Base-by-base conservation (phyloP, 2,797 vertebrate genomes). In the Pogonophryne albipinna region DNA sequence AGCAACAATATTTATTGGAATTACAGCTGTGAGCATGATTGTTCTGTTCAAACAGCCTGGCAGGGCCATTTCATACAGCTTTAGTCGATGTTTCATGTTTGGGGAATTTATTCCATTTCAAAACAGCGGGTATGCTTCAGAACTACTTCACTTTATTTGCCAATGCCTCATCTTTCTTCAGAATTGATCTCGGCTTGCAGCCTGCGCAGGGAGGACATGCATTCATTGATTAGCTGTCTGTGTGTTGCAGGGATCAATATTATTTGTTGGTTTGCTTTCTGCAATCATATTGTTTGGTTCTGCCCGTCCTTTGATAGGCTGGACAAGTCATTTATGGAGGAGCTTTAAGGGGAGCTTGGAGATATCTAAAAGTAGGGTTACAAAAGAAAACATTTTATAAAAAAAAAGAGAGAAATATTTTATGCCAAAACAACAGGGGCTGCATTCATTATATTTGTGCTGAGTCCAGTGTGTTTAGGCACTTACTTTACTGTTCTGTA, bases 161-260 rank as follows among this genome's bases (percentile, higher is more conserved):
- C 91, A 80, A 90, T 88, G 89, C 88, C 91, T 92, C 90, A 91
- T 93, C 90, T 91, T 91, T 88, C 87, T 89, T 84, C 74, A 80
- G 34, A 90, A 95, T 95, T 90, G 94, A 95, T 94, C 90, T 87
- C 5, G 88, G 87, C 87, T 90, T 74, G 74, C 85, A 83, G 93
- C 87, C 81, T 82, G 79, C 78, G 89, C 76, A 60, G 86, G 87
- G 86, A 92, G 91, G 92, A 93, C 92, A 94, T 88, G 86, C 87
- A 83, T 74, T 61, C 80, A 95, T 95, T 78, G 94, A 95, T 94
- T 94, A 93, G 87, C 93, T 94, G 94, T 95, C 94, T 84, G 74
- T 89, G 90, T 82, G 81, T 81, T 87, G 89, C 76, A 69, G 45
- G 60, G 89, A 94, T 95, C 94, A 85, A 95, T 95, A 90, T 86